phyloP scores from a whole-genome alignment of 2,113 vertebrate species.

The Rhodinocichla rosea region DNA sequence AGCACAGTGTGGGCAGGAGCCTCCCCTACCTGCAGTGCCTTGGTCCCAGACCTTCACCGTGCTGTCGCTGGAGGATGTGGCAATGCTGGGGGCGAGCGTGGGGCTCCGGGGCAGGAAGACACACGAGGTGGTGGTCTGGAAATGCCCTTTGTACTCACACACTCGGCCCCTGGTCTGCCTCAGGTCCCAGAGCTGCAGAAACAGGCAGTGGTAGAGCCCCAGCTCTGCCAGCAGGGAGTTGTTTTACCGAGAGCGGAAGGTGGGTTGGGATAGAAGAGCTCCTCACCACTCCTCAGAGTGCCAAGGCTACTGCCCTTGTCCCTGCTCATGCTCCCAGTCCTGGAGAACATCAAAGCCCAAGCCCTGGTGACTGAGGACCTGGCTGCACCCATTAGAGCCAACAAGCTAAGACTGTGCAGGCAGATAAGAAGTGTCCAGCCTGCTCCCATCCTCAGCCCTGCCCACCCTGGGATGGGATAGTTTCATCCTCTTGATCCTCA shows the following conservation, averaged over 20 bases:
- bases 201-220: neutral
- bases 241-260: neutral
- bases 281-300: rapidly evolving
- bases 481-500: neutral
- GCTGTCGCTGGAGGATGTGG: constrained; percentile 86
- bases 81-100: constrained; percentile 68
- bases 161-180: constrained; percentile 83
- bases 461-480: neutral
- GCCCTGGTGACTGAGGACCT: rapidly evolving
- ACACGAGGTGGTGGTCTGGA: constrained; percentile 85
- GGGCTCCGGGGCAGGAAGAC: constrained; percentile 80
- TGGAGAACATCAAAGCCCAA: neutral
- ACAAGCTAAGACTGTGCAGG: rapidly evolving
- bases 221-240: neutral
- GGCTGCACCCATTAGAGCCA: neutral
- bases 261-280: neutral
- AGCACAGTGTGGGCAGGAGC: rapidly evolving
- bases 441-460: neutral
- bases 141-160: constrained; percentile 87
- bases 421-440: neutral
- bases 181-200: constrained; percentile 92
- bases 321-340: neutral
- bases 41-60: constrained; percentile 90
- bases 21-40: constrained; percentile 84
- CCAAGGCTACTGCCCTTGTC: neutral